phyloP scores from a whole-genome alignment of 2,888 invertebrate species.

The Pachydiplax longipennis region DNA sequence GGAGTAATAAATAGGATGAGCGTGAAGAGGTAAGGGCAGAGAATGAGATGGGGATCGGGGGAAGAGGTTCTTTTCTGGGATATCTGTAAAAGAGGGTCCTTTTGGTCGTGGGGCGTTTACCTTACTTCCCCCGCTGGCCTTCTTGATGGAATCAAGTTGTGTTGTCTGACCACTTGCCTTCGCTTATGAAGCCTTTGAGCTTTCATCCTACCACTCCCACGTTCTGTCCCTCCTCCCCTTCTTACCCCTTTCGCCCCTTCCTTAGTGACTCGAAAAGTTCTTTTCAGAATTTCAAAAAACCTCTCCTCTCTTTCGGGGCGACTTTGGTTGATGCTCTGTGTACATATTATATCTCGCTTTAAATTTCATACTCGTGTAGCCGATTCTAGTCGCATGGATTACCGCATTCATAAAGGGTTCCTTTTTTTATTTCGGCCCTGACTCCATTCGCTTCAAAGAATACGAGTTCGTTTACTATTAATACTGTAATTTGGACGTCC shows the following conservation, averaged over 20 bases:
- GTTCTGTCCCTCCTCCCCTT: background rate
- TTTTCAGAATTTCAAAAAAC: background rate
- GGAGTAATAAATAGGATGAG: slow-evolving; percentile 39
- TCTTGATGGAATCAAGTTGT: slow-evolving; percentile 35
- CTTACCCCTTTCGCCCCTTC: background rate
- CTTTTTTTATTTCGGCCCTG: too few relatives aligned
- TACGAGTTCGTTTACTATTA: too few relatives aligned
- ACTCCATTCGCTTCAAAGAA: too few relatives aligned
- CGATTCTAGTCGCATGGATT: background rate
- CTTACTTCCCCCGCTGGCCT: background rate
- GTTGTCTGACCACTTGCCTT: slow-evolving; percentile 40
- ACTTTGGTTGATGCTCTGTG: background rate
- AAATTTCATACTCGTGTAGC: background rate
- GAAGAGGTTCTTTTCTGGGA: background rate
- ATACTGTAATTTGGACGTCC: too few relatives aligned
- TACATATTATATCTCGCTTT: background rate
- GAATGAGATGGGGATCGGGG: background rate
- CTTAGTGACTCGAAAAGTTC: background rate
- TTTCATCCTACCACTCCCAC: background rate
- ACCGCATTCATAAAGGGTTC: background rate
- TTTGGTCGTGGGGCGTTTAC: background rate
- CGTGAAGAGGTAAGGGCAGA: background rate
- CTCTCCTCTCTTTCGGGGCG: background rate
- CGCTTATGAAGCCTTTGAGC: slow-evolving; percentile 1
- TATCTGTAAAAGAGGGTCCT: background rate